Percentiles rank a stretch among this genome's conserved stretches.
Evolutionary conservation across 2,113 vertebrate species (phyloP).

Genomic region (Proterorhinus semilunaris): DNA sequence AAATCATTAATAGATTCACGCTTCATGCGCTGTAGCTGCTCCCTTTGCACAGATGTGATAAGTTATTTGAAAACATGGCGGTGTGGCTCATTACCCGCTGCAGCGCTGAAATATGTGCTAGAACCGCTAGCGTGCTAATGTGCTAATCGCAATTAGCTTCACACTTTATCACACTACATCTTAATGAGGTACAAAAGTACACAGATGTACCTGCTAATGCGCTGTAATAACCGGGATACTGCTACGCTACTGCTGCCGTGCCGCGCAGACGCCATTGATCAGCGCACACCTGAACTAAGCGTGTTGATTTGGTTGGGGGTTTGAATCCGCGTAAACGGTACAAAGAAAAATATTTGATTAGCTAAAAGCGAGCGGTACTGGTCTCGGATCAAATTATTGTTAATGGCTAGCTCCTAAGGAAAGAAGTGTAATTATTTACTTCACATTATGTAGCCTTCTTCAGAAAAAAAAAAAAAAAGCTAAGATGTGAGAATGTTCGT

Average conservation of each 20-base stretch:
- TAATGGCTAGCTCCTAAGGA: not conserved
- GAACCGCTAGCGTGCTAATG: conserved; percentile 8
- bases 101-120: conserved; percentile 3
- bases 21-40: not conserved
- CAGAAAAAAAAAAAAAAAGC: not conserved
- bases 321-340: not conserved
- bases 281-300: not conserved
- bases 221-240: conserved; percentile 1
- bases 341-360: not conserved
- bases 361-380: not conserved
- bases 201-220: conserved; percentile 12
- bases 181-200: conserved; percentile 7
- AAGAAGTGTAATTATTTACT: not conserved
- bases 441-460: not conserved
- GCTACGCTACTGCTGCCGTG: not conserved
- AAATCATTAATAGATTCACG: not conserved
- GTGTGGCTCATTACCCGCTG: conserved; percentile 7
- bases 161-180: conserved; percentile 11
- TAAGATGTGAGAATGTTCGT: not conserved
- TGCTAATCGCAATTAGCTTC: conserved; percentile 13
- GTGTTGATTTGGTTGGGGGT: not conserved
- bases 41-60: conserved; percentile 10
- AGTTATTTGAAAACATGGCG: conserved; percentile 6
- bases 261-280: not conserved
- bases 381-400: not conserved